Conservation (phyloP, 2,888 invertebrate genomes). For the Thera obeliscata region DNA sequence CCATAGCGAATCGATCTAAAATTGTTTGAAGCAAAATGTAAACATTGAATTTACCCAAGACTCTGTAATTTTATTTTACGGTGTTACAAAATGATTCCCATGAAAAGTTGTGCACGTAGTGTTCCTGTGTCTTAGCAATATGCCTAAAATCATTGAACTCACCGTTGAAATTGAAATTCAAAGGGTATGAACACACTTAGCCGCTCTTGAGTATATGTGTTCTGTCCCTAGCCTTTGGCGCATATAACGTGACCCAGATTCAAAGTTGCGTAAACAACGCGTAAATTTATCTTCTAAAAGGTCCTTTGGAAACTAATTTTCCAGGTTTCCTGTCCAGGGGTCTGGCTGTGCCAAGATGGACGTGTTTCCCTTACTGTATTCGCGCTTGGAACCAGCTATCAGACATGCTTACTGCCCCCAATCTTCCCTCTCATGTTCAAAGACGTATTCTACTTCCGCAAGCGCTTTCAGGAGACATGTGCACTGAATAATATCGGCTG, state of each 20-base stretch:
- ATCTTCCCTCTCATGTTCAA: constrained; percentile 89
- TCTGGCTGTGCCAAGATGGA: constrained; percentile 93
- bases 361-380: constrained; percentile 88
- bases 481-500: constrained; percentile 75
- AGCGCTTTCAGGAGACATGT: constrained; percentile 69
- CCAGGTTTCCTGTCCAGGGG: constrained; percentile 93
- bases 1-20: too few relatives aligned
- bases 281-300: too few relatives aligned
- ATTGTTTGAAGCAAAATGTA: constrained; percentile 30
- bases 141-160: constrained; percentile 84
- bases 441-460: constrained; percentile 88
- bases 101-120: constrained; percentile 13
- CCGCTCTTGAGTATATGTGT: too few relatives aligned
- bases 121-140: constrained; percentile 46
- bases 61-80: constrained; percentile 18
- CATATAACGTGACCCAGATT: too few relatives aligned
- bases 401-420: constrained; percentile 87
- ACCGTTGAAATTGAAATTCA: constrained; percentile 85
- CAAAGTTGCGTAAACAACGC: too few relatives aligned
- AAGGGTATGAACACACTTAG: constrained; percentile 60
- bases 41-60: constrained; percentile 26
- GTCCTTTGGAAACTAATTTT: constrained; percentile 27
- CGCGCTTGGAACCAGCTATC: constrained; percentile 87
- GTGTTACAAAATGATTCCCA: constrained; percentile 26
- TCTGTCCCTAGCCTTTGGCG: too few relatives aligned